Conservation (phyloP, 2,113 vertebrate genomes). For the Mesembrinibis cayennensis region DNA sequence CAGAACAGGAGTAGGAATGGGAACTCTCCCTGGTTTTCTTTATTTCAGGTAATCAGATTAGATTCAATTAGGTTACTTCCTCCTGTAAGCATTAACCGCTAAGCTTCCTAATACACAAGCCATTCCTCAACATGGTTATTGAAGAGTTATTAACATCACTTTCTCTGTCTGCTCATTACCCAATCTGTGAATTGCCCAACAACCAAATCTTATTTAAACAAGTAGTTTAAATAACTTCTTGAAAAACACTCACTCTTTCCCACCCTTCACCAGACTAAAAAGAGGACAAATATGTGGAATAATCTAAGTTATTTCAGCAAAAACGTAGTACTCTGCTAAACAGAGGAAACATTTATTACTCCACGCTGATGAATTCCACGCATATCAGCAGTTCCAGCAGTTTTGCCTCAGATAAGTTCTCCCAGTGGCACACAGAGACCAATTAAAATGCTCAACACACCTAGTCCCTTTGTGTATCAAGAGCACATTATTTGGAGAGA, state of each 20-base stretch:
- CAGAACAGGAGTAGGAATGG: not conserved
- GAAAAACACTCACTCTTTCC: not conserved
- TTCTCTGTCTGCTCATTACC: not conserved
- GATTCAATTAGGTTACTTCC: not conserved
- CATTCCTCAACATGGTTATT: not conserved
- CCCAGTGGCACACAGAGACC: not conserved
- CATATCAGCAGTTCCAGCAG: not conserved
- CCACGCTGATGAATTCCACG: not conserved
- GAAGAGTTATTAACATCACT: not conserved
- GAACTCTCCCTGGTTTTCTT: not conserved
- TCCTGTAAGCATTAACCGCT: not conserved
- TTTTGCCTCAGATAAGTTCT: not conserved
- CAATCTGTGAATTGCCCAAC: not conserved
- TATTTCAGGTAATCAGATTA: not conserved
- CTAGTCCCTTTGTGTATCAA: not conserved
- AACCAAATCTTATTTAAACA: not conserved
- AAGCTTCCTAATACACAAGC: not conserved
- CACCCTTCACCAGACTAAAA: not conserved
- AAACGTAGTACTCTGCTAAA: not conserved
- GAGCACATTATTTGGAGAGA: not conserved
- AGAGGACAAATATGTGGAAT: not conserved
- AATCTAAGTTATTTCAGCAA: not conserved
- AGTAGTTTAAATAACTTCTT: not conserved
- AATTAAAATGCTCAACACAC: not conserved
- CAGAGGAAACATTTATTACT: not conserved